Conservation (phyloP, 2,797 vertebrate species). For the Muscicapa comitata region DNA sequence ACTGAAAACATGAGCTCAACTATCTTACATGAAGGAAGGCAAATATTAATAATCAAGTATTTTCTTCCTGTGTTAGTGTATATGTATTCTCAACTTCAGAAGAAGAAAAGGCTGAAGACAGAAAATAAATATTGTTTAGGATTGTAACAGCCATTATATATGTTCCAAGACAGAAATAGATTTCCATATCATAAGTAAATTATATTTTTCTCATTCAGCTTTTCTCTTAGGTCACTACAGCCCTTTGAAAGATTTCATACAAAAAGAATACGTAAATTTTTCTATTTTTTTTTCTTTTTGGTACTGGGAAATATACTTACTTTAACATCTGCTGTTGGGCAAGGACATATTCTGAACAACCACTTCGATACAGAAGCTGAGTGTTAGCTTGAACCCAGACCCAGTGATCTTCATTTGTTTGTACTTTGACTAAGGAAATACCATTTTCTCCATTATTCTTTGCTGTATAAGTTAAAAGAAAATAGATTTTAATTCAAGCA, state of each 20-base stretch:
- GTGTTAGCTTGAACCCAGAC: conserved; percentile 69
- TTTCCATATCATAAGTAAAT: not conserved
- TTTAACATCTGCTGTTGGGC: conserved; percentile 59
- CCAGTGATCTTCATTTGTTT: conserved; percentile 71
- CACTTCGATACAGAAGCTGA: conserved; percentile 68
- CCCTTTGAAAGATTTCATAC: not conserved
- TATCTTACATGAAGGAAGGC: not conserved
- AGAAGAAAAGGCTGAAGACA: not conserved
- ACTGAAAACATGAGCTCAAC: not conserved
- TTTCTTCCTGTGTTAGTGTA: not conserved
- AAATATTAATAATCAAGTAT: not conserved
- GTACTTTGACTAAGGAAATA: conserved; percentile 67
- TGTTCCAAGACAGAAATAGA: not conserved
- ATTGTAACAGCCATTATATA: not conserved
- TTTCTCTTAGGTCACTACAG: not conserved
- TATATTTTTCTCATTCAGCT: not conserved
- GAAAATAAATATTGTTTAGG: not conserved
- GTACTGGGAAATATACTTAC: conserved; percentile 65
- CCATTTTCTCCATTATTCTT: conserved; percentile 70
- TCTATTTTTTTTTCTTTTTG: not conserved
- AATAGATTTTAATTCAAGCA: not conserved
- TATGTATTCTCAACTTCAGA: not conserved
- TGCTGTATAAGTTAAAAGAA: conserved; percentile 53
- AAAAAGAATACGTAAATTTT: not conserved
- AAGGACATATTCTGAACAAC: conserved; percentile 65